Percentiles rank a stretch among this genome's conserved stretches.
Evolutionary conservation across 37 sponge, comb jelly and placozoan genomes (phyloP).

Genomic region (Cladorhizidae sp.): DNA sequence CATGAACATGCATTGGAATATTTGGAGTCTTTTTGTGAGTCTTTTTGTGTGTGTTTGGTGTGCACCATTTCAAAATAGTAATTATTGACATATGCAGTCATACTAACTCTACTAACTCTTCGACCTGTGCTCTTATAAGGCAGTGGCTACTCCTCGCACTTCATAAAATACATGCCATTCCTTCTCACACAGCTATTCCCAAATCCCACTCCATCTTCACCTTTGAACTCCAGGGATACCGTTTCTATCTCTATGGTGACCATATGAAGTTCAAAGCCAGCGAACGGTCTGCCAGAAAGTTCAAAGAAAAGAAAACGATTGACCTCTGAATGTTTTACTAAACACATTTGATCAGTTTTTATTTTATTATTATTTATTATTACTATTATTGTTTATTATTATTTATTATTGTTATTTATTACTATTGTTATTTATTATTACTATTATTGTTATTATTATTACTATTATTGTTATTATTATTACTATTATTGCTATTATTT

Average conservation of each 20-base stretch:
- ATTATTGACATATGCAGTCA: background rate
- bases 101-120: background rate
- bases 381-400: too few species aligned
- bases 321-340: conserved; percentile 56
- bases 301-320: conserved; percentile 81
- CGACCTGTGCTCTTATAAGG: background rate
- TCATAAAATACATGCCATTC: background rate
- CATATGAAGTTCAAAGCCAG: conserved; percentile 73
- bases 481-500: too few species aligned
- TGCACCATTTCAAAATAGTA: background rate
- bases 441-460: too few species aligned
- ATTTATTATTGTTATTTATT: too few species aligned
- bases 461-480: too few species aligned
- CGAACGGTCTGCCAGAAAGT: conserved; percentile 86
- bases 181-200: conserved; percentile 59
- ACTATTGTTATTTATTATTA: too few species aligned
- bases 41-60: background rate
- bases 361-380: too few species aligned
- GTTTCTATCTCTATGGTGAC: conserved; percentile 81
- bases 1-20: too few species aligned
- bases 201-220: conserved; percentile 80
- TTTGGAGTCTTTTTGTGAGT: too few species aligned
- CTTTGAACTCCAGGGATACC: conserved; percentile 44
- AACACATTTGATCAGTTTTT: too few species aligned
- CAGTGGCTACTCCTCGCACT: background rate